Evolutionary conservation across 2,113 vertebrate species (phyloP).

Genomic region (Oreochromis tanganicae): DNA sequence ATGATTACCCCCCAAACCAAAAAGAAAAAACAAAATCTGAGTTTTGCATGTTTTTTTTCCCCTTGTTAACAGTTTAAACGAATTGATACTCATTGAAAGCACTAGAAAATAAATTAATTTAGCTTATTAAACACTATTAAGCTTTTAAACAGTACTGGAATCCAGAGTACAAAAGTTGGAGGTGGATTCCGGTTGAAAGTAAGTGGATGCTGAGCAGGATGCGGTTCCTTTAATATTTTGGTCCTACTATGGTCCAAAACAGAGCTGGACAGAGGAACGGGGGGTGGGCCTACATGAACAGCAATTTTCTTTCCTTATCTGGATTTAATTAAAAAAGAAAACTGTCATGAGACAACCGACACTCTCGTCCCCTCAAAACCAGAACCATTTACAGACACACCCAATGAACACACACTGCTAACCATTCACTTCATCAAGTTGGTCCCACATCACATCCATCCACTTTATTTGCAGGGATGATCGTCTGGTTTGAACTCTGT

Average conservation of each 20-base stretch:
- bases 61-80: conserved; percentile 13
- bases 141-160: conserved; percentile 39
- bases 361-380: conserved; percentile 13
- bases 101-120: conserved; percentile 48
- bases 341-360: conserved; percentile 22
- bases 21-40: not conserved
- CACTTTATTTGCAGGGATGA: conserved; percentile 10
- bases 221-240: conserved; percentile 25
- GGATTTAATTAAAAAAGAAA: not conserved
- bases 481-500: not conserved
- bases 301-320: conserved; percentile 21
- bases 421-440: conserved; percentile 17
- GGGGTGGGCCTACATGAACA: conserved; percentile 17
- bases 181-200: conserved; percentile 41
- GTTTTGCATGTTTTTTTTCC: not conserved
- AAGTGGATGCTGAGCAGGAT: conserved; percentile 21
- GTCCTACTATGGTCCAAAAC: conserved; percentile 31
- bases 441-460: conserved; percentile 44
- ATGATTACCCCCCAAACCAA: not conserved
- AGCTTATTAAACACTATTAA: conserved; percentile 54
- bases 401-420: conserved; percentile 37
- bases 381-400: conserved; percentile 32
- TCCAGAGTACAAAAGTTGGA: conserved; percentile 54
- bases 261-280: conserved; percentile 29
- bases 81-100: conserved; percentile 24